Base-by-base conservation (phyloP, 2,888 invertebrate species). In the Brenthis ino region DNA sequence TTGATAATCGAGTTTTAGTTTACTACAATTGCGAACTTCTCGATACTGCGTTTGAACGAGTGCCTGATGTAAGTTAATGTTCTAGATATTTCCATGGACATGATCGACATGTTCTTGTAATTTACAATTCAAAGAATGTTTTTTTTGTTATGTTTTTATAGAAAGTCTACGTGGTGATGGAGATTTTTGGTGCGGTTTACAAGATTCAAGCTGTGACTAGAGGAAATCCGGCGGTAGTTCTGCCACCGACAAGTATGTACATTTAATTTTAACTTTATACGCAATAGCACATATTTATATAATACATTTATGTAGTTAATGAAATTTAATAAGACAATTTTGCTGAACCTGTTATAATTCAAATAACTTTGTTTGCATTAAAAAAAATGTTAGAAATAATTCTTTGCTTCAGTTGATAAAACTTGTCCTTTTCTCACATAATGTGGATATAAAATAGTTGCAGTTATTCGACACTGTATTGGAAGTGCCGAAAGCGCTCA, bases 1-100 rank as follows among this genome's bases (percentile, higher is more conserved):
- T 93, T 33, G 96, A 96, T 72, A 94, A 95, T 11, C 94, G 94
- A 24, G 92, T 98, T 6, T 95, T 96, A 72, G 94, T 97, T 74
- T 95, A 96, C 77, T 94, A 97, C 67, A 98, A 98, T 85, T 96
- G 97, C 0, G 96, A 97, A 84, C 96, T 96, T 76, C 94, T 97
- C 79, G 96, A 96, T 50, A 93, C 95, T 8, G 95, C 95, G 48
- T 96, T 96, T 68, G 94, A 95, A 69, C 95, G 96, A 80, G 94
- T 98, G 70, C 96, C 97, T 3, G 96, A 96, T 90, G 96, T 96
- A 85, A 89, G 90, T 86, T 63, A 24, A 60, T 16, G 12, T 55
- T 51, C 11, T 47, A 57, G 37, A 33, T 28, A 20, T 8, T 54
- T 47, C 11, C 16, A 13, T 33, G 12, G n/a, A 3, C 24, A 54